Base-by-base conservation (phyloP, 2,113 vertebrate genomes). In the Megaceryle torquata region DNA sequence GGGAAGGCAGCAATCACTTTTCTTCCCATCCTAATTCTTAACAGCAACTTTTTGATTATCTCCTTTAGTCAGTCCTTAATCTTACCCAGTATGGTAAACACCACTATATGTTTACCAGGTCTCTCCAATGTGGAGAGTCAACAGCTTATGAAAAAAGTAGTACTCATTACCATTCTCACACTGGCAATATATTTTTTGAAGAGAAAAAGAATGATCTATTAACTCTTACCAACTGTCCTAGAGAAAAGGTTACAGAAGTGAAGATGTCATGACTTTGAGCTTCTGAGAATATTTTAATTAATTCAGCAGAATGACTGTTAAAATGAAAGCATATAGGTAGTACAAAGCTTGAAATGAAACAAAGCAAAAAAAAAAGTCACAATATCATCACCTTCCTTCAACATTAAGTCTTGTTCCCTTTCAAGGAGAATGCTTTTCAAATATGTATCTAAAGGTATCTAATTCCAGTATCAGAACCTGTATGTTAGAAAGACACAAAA, bases 371-470 rank as follows among this genome's bases (percentile, higher is more conserved):
- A 54, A 44, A 16, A n/a, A 61, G 11, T 4, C 5, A 3, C 24
- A 59, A 12, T 9, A 68, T 54, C 13, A 41, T 26, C 2, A 64
- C 19, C 41, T 64, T n/a, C 12, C 21, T 74, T 33, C 63, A 75
- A 13, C 10, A 26, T 48, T 17, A 59, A 20, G 35, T 50, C 41
- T 69, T 35, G 14, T 20, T 88, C 44, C 28, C 44, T 70, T 68
- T 37, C 37, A 56, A 72, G 29, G 37, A 78, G 28, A 69, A 46
- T 81, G 91, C 80, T 94, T 78, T 96, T 96, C 74, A 85, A 88
- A 35, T 15, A 37, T 3, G 6, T 60, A 76, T 77, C 89, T 95
- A 86, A 86, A 96, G 93, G 77, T 95, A 41, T 41, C 39, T 41
- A 41, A 65, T 25, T 69, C 13, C 31, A 54, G 4, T 33, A 83